Evolutionary conservation across 2,113 vertebrate species (phyloP), one percentile per base, ranked within the genome.

Genomic region (Peucedramus taeniatus): DNA sequence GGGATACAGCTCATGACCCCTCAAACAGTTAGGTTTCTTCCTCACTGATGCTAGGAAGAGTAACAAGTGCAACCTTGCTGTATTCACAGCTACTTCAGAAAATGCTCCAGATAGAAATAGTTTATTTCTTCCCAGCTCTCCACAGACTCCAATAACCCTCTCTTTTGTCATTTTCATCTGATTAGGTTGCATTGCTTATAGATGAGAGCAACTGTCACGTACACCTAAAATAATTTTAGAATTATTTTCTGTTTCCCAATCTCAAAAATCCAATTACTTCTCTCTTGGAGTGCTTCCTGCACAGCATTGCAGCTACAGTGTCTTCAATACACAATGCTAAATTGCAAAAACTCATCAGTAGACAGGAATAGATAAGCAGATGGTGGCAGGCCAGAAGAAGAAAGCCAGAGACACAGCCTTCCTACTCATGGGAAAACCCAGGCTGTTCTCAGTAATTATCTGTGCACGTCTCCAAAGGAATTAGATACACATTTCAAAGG

Each of bases 391-490:
- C 64, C 80, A 83, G 50, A 65, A 91, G 63, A 83, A 69, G 81
- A 93, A 95, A 95, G 42, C 26, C 87, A 95, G 71, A 83, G 71
- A 89, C 47, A 40, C 24, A 76, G 72, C 44, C 51, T 81, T 90
- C 65, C 71, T 83, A 42, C 89, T 63, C 80, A 56, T 65, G 80
- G 51, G 79, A 92, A 88, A 94, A 77, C 37, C 76, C 63, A 60
- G 59, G 39, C 56, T 91, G 80, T 87, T 94, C 83, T 83, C 86
- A 66, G 39, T 75, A 81, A 90, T 94, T 79, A 94, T 75, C 76
- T 78, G 12, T 31, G 65, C 2, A 8, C 39, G 42, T 83, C 80
- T 92, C 74, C 47, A 59, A 83, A 89, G 87, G 71, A 90, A 74
- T 86, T 54, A 65, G 63, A 79, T 6, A 27, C 31, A 39, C 28